These are phyloP conservation scores for Zalophus californianus DNA, from an alignment of 2,797 vertebrate genomes.

Conservation along the genomic window DNA sequence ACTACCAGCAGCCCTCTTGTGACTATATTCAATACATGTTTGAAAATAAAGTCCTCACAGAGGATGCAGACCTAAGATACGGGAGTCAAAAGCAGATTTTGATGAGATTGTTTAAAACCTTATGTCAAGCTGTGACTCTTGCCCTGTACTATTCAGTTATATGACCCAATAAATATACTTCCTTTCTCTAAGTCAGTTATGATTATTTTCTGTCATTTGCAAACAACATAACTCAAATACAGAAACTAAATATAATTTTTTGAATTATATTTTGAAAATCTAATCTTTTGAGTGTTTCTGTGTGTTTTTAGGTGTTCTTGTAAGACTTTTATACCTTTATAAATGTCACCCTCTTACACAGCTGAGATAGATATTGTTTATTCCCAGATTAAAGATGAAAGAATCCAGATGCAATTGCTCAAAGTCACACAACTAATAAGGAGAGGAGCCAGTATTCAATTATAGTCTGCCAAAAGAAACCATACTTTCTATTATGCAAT, in stretches of 20 bases:
- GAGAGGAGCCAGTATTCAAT: not conserved
- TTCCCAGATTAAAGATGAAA: not conserved
- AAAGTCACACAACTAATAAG: not conserved
- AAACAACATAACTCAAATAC: not conserved
- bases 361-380: not conserved
- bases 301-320: not conserved
- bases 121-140: not conserved
- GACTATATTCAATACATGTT: not conserved
- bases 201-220: not conserved
- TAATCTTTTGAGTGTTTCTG: not conserved
- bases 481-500: not conserved
- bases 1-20: not conserved
- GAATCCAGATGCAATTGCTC: not conserved
- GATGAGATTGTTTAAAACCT: not conserved
- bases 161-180: not conserved
- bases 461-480: not conserved
- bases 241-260: not conserved
- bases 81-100: conserved; percentile 44
- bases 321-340: not conserved
- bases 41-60: not conserved
- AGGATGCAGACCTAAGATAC: not conserved
- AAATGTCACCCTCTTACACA: not conserved
- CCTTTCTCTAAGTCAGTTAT: not conserved
- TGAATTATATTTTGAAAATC: not conserved
- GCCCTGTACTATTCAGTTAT: not conserved